Conservation (phyloP, 2,797 vertebrate species). For the Schizopygopsis malacanthus region DNA sequence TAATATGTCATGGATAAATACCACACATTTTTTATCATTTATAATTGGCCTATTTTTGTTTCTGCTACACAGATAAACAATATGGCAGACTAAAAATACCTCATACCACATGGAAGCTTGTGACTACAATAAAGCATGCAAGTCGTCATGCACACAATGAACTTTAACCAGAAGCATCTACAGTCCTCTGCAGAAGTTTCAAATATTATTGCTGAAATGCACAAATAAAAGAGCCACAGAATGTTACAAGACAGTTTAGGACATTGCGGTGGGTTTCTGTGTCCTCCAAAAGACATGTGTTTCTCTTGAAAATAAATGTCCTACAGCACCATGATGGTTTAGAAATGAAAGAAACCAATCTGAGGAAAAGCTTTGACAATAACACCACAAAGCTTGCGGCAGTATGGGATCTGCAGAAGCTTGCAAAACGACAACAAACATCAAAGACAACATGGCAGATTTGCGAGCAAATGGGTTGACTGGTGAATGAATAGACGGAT, state of each 20-base stretch:
- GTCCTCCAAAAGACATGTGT: constrained; percentile 29
- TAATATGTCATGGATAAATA: constrained; percentile 4
- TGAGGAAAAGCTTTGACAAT: constrained; percentile 44
- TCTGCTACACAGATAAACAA: constrained; percentile 34
- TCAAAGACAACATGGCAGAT: constrained; percentile 53
- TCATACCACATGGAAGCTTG: constrained; percentile 54
- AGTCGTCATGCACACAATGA: constrained; percentile 59
- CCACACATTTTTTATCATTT: neutral
- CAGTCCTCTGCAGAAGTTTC: constrained; percentile 39
- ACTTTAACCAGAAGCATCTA: constrained; percentile 47
- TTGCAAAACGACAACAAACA: constrained; percentile 60
- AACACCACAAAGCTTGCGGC: constrained; percentile 56
- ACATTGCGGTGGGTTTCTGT: constrained; percentile 23
- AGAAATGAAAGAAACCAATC: constrained; percentile 29
- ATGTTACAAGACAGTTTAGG: constrained; percentile 31
- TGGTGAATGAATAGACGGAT: constrained; percentile 52
- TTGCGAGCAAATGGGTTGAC: constrained; percentile 54
- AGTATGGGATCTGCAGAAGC: constrained; percentile 66
- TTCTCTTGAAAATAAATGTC: constrained; percentile 36
- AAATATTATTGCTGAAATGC: constrained; percentile 39
- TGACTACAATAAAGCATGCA: constrained; percentile 64
- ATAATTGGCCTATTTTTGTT: neutral
- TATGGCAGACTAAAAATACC: constrained; percentile 46
- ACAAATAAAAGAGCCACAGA: constrained; percentile 48
- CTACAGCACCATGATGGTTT: constrained; percentile 13